phyloP scores from a whole-genome alignment of 2,797 vertebrate genomes.

The Falco biarmicus region DNA sequence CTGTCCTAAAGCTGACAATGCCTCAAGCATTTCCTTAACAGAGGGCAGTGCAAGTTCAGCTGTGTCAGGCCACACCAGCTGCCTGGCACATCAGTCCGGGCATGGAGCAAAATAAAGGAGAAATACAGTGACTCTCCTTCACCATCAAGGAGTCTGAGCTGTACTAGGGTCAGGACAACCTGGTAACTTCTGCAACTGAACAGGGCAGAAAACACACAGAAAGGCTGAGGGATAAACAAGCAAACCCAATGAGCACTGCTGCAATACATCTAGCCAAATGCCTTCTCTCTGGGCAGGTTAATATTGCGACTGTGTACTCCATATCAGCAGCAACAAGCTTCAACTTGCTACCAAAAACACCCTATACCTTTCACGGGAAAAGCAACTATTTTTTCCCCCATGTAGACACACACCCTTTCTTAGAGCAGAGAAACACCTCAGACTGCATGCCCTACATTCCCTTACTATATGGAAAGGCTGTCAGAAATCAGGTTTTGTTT shows the following conservation, averaged over 20 bases:
- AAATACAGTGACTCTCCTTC: not conserved
- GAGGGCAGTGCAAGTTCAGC: constrained; percentile 24
- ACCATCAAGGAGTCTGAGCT: not conserved
- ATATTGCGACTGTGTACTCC: not conserved
- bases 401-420: fast-evolving
- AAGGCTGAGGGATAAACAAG: not conserved
- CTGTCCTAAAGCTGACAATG: constrained; percentile 29
- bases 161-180: not conserved
- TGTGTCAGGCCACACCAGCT: constrained; percentile 5
- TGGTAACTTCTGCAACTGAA: not conserved
- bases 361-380: not conserved
- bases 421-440: not conserved
- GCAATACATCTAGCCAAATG: not conserved
- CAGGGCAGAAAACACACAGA: not conserved
- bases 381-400: not conserved
- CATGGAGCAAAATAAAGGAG: not conserved
- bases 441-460: not conserved
- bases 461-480: not conserved
- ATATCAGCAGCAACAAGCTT: not conserved
- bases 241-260: not conserved
- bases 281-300: not conserved
- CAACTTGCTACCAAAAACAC: not conserved
- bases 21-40: constrained; percentile 33
- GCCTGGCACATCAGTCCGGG: not conserved
- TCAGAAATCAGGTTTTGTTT: not conserved